Evolutionary conservation across 2,113 vertebrate genomes (phyloP).

Genomic region (Psittacus erithacus): DNA sequence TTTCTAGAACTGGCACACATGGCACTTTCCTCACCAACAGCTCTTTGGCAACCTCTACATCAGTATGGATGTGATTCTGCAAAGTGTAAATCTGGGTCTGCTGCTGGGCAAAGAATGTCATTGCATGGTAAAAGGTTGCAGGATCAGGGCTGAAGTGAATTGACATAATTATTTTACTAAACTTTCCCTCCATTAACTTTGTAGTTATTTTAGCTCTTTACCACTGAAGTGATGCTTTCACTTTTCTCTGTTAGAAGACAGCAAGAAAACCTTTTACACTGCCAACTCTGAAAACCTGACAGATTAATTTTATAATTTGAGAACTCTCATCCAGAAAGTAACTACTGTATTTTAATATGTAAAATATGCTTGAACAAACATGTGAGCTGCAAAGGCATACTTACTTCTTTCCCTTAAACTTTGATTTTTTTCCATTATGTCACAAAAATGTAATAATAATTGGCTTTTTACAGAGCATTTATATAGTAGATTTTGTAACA

Average conservation of each 20-base stretch:
- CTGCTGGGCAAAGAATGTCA: constrained; percentile 13
- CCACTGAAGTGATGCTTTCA: background rate
- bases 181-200: background rate
- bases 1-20: constrained; percentile 31
- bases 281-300: background rate
- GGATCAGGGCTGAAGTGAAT: constrained; percentile 6
- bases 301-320: background rate
- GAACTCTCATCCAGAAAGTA: background rate
- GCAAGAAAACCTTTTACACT: background rate
- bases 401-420: background rate
- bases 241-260: background rate
- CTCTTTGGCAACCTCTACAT: background rate
- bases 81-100: constrained; percentile 1
- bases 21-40: constrained; percentile 10
- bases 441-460: background rate
- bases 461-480: background rate
- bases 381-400: background rate
- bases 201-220: constrained; percentile 18
- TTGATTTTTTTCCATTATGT: background rate
- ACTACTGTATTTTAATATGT: background rate
- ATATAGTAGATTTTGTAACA: background rate
- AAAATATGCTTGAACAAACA: background rate
- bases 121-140: background rate
- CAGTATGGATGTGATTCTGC: constrained; percentile 14
- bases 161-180: background rate